Percentiles rank a stretch among this genome's conserved stretches.
These are phyloP conservation scores for Sander vitreus DNA, from an alignment of 2,113 vertebrate species.

Conservation along the genomic window DNA sequence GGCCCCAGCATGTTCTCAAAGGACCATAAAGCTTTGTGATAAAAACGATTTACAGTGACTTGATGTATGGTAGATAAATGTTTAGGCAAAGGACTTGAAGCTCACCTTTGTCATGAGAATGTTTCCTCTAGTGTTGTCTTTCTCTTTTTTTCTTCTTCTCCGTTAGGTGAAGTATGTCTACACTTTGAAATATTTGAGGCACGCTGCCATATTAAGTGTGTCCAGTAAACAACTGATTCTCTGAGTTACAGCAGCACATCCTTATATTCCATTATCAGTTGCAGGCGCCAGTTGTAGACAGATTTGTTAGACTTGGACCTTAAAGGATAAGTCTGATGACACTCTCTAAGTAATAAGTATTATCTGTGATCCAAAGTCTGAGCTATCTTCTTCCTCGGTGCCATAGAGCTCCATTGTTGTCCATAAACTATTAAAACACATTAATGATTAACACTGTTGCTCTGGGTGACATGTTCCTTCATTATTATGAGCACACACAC, in stretches of 20 bases:
- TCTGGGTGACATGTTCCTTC: not conserved
- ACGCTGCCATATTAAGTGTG: not conserved
- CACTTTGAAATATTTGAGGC: not conserved
- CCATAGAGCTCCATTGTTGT: not conserved
- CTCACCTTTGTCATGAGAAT: not conserved
- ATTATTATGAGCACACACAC: too few relatives aligned
- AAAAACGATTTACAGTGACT: too few relatives aligned
- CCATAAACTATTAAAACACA: not conserved
- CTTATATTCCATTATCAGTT: not conserved
- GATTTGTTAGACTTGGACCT: not conserved
- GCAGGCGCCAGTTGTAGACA: not conserved
- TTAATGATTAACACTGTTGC: not conserved
- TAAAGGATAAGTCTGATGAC: not conserved
- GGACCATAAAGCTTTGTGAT: too few relatives aligned
- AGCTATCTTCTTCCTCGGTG: not conserved
- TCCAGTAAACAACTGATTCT: not conserved
- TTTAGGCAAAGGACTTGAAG: not conserved
- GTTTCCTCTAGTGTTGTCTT: not conserved
- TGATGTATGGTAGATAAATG: too few relatives aligned
- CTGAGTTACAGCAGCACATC: not conserved
- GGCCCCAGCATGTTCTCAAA: too few relatives aligned
- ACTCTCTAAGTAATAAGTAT: not conserved
- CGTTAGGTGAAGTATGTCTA: not conserved
- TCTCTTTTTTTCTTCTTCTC: not conserved
- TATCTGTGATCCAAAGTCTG: not conserved